Evolutionary conservation across 92 coral and sea anemone genomes (phyloP).

Genomic region (Metridium senile): DNA sequence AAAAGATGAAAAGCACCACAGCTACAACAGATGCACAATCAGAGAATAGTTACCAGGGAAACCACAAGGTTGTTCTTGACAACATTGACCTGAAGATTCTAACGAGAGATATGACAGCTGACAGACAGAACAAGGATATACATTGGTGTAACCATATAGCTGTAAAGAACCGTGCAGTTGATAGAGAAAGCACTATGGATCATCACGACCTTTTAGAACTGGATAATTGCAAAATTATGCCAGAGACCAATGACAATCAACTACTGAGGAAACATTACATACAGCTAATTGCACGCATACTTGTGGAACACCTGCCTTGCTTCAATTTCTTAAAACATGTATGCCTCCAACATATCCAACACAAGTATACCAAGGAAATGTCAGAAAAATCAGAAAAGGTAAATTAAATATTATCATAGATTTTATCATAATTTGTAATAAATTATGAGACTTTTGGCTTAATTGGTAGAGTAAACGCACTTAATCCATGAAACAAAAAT

Average conservation of each 20-base stretch:
- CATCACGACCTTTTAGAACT: slow-evolving; percentile 43
- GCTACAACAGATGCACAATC: no score
- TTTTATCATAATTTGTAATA: no score
- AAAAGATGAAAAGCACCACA: slow-evolving; percentile 17
- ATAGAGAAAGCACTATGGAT: slow-evolving; percentile 24
- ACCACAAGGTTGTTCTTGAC: slow-evolving; percentile 32
- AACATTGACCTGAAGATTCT: slow-evolving; percentile 36
- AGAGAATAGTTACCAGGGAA: no score
- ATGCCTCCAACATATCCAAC: slow-evolving; percentile 33
- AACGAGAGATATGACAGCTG: slow-evolving; percentile 40
- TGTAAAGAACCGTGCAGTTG: slow-evolving; percentile 44
- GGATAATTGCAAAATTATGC: slow-evolving; percentile 52
- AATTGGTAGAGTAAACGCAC: no score
- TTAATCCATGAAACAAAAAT: no score
- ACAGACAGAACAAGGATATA: slow-evolving; percentile 55
- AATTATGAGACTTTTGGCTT: no score
- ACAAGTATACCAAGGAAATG: slow-evolving; percentile 45
- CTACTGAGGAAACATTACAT: slow-evolving; percentile 32
- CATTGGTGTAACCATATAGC: slow-evolving; percentile 56
- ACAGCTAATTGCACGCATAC: slow-evolving; percentile 36
- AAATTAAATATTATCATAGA: not conserved
- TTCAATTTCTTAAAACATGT: slow-evolving; percentile 15
- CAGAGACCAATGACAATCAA: slow-evolving; percentile 45
- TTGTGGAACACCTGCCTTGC: slow-evolving; percentile 53
- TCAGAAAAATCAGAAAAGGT: slow-evolving; percentile 46